Percentiles rank a stretch among this genome's conserved stretches.
Conservation (phyloP, 2,797 vertebrate species). For the Enteromius unitaeniatus region DNA sequence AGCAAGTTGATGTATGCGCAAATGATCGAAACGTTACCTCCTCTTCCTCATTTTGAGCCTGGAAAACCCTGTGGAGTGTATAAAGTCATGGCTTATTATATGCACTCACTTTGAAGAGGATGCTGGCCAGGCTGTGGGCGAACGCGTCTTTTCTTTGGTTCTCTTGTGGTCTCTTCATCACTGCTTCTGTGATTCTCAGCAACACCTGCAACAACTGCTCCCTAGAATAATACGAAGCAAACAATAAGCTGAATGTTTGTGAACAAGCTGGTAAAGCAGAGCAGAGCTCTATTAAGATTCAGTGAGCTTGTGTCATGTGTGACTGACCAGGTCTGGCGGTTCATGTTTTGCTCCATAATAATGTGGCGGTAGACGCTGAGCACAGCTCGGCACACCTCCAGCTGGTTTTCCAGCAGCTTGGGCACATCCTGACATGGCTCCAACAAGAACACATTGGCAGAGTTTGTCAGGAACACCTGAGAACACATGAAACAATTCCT, state of each 20-base stretch:
- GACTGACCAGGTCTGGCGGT: constrained; percentile 92
- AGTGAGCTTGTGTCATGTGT: background rate
- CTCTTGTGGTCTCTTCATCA: constrained; percentile 95
- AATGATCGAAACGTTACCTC: background rate
- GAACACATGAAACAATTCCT: background rate
- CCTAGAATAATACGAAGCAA: constrained; percentile 74
- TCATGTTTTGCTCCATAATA: constrained; percentile 98
- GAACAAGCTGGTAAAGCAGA: background rate
- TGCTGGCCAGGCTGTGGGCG: constrained; percentile 91
- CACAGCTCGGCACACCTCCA: constrained; percentile 94
- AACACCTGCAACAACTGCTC: constrained; percentile 97
- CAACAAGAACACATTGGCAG: constrained; percentile 94
- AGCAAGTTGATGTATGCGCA: background rate
- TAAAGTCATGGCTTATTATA: background rate
- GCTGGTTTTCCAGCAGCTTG: constrained; percentile 92
- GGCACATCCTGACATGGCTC: constrained; percentile 94
- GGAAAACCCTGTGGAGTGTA: background rate
- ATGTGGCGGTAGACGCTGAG: constrained; percentile 94
- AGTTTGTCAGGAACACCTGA: constrained; percentile 97
- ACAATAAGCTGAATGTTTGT: background rate
- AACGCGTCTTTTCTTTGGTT: constrained; percentile 89
- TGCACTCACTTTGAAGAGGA: constrained; percentile 90
- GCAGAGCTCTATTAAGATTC: background rate
- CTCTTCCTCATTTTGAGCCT: background rate
- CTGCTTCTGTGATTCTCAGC: constrained; percentile 94